Percentiles rank a stretch among this genome's conserved stretches.
Conservation (phyloP, 2,113 vertebrate genomes). For the Oryzias woworae region DNA sequence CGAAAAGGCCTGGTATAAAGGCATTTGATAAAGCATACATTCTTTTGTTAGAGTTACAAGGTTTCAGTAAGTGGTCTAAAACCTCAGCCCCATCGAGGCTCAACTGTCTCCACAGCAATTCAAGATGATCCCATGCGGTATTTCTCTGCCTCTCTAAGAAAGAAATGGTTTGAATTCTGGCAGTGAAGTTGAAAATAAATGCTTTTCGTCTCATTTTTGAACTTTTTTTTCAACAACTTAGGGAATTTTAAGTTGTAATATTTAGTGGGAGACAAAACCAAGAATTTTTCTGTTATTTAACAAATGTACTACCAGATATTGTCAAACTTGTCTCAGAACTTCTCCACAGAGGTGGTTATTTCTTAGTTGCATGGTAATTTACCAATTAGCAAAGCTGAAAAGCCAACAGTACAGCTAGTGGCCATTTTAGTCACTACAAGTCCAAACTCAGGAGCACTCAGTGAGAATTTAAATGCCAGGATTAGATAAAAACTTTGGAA, state of each 20-base stretch:
- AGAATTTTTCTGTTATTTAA: conserved; percentile 56
- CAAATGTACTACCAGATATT: conserved; percentile 45
- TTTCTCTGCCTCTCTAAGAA: conserved; percentile 6
- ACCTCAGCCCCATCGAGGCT: conserved; percentile 25
- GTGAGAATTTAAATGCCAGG: conserved; percentile 40
- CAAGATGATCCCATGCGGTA: conserved; percentile 33
- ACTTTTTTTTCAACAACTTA: conserved; percentile 19
- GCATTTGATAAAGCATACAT: conserved; percentile 76
- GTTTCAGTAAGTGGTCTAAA: conserved; percentile 36
- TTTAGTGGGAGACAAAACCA: conserved; percentile 26
- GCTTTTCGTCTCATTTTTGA: conserved; percentile 36
- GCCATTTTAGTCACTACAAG: conserved; percentile 54
- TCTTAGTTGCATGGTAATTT: conserved; percentile 52
- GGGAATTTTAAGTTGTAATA: conserved; percentile 65
- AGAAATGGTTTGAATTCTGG: conserved; percentile 45
- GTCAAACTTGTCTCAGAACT: conserved; percentile 10
- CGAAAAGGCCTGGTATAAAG: conserved; percentile 72
- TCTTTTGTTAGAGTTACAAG: conserved; percentile 64
- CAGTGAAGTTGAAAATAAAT: conserved; percentile 56
- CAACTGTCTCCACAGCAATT: conserved; percentile 20
- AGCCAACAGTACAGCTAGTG: conserved; percentile 59
- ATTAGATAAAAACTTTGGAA: conserved; percentile 50
- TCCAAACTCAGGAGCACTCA: conserved; percentile 50
- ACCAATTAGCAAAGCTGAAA: conserved; percentile 51
- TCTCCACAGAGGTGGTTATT: neutral